A percentile compares a stretch with the other conserved stretches of the same genome.
These are phyloP conservation scores for Drosophila acutilabella DNA, from an alignment of 2,888 invertebrate genomes.

Conservation along the genomic window DNA sequence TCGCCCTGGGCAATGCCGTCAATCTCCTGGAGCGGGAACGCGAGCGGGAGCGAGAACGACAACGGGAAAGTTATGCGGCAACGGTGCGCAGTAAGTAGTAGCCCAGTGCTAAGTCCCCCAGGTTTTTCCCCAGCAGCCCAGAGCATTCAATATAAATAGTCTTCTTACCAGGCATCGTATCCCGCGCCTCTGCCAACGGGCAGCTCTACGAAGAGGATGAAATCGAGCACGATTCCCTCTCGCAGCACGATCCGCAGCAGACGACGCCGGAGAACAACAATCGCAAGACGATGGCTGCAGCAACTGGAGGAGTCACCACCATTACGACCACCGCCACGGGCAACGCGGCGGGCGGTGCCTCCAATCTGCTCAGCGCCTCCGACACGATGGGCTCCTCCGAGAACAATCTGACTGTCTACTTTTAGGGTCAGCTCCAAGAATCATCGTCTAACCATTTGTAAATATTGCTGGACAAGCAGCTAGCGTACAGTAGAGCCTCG, in stretches of 20 bases:
- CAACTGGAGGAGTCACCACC: constrained; percentile 61
- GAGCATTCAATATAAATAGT: constrained; percentile 76
- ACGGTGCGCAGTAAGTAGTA: constrained; percentile 87
- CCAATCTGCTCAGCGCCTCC: constrained; percentile 80
- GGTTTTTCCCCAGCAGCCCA: constrained; percentile 46
- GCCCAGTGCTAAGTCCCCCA: background rate
- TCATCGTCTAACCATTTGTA: constrained; percentile 42
- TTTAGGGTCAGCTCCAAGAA: constrained; percentile 78
- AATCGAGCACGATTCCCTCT: constrained; percentile 83
- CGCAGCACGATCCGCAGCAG: constrained; percentile 64
- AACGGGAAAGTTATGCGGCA: constrained; percentile 85
- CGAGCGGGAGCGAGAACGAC: constrained; percentile 83
- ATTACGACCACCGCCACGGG: constrained; percentile 58
- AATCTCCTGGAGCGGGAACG: constrained; percentile 86
- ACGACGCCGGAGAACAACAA: constrained; percentile 72
- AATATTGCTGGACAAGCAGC: constrained; percentile 60
- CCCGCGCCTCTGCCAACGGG: constrained; percentile 85
- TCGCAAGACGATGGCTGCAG: constrained; percentile 70
- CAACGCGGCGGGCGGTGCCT: constrained; percentile 53
- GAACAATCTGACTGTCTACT: constrained; percentile 87
- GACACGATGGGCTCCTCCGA: constrained; percentile 86
- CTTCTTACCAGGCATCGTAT: constrained; percentile 85
- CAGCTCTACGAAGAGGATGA: constrained; percentile 85
- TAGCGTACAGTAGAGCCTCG: constrained; percentile 26
- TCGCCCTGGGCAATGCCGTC: constrained; percentile 87